Percentiles rank a stretch among this genome's conserved stretches.
phyloP scores from a whole-genome alignment of 2,888 invertebrate genomes.

The Morpho helenor region DNA sequence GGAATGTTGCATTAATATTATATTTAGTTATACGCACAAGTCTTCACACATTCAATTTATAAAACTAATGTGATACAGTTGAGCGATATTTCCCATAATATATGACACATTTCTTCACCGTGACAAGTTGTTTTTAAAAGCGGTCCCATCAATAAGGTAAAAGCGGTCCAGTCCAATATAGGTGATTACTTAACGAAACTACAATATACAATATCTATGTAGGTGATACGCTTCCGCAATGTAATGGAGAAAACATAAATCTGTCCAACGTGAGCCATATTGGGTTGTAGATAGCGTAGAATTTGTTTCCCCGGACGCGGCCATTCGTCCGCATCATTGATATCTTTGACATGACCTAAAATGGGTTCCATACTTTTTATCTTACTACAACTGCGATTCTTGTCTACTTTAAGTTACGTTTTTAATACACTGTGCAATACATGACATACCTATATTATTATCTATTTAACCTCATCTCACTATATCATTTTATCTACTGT shows the following conservation, averaged over 20 bases:
- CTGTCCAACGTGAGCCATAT: conserved; percentile 20
- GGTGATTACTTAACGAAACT: too few species aligned
- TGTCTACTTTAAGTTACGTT: not conserved
- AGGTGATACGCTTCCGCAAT: not conserved
- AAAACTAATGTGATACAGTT: too few species aligned
- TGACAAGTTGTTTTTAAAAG: not conserved
- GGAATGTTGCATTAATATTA: too few species aligned
- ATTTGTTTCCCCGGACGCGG: conserved; percentile 7
- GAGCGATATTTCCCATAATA: too few species aligned
- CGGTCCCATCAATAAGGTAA: too few species aligned
- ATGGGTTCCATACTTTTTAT: conserved; percentile 2
- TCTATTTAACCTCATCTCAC: too few species aligned
- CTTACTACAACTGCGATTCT: not conserved
- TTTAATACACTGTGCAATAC: not conserved
- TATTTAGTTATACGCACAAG: too few species aligned
- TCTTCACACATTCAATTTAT: too few species aligned
- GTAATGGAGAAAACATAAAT: conserved; percentile 14
- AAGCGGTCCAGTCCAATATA: too few species aligned
- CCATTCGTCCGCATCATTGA: conserved; percentile 1
- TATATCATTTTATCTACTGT: too few species aligned
- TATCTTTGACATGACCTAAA: conserved; percentile 9
- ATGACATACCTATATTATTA: too few species aligned
- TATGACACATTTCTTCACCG: not conserved
- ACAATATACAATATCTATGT: too few species aligned
- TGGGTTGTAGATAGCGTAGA: conserved; percentile 19